Base-by-base conservation (phyloP, 2,888 invertebrate genomes). In the Saturnia japonica region DNA sequence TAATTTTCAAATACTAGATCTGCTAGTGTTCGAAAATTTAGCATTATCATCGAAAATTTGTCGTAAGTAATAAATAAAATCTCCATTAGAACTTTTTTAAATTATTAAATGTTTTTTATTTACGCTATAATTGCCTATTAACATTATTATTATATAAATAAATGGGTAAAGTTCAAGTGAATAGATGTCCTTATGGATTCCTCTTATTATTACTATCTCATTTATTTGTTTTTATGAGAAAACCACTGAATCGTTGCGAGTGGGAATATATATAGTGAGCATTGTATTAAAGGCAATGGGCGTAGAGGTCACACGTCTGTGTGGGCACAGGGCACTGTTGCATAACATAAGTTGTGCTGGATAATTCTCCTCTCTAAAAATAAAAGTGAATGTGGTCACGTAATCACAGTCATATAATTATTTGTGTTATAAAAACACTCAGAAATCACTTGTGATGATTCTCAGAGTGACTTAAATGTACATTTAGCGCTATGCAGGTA, bases 331-430 rank as follows among this genome's bases (percentile, higher is more conserved):
- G 85, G 85, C 82, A 76, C 57, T 57, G 72, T 86, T 84, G 77
- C 75, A 77, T 73, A 85, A 86, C 66, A 71, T 19, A 51, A 45
- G 66, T 34, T 68, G 74, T 73, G 75, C 74, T 81, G 82, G 82
- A 83, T 85, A 88, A 80, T 85, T 86, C 88, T 88, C 86, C 89
- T 88, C 88, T 88, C 87, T 87, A 91, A 90, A 90, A 89, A 88
- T 87, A 90, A 93, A 92, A 92, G 93, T 90, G 93, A 92, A 90
- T 80, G 91, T 87, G 83, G 79, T 81, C 82, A 90, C 89, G 91
- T 91, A 92, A 91, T 86, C 81, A 75, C 74, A 75, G 74, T 78
- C 79, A 80, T 77, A 78, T 81, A 78, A 82, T 81, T 82, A 83
- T 80, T 80, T 79, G 77, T 81, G 80, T 81, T 83, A 84, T 82